Evolutionary conservation across 2,797 vertebrate genomes (phyloP).

Genomic region (Pseudochirops cupreus): DNA sequence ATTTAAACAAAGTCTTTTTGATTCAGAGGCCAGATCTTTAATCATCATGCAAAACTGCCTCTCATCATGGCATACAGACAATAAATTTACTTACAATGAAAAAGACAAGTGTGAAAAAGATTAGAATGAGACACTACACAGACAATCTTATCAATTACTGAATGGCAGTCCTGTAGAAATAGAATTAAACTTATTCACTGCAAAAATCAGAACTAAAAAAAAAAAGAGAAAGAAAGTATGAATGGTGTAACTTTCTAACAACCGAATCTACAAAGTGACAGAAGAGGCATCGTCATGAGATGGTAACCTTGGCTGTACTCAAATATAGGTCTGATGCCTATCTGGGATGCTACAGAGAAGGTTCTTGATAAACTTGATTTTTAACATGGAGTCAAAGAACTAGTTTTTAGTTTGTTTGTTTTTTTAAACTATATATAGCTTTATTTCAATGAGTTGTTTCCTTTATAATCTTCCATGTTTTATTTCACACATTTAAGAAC

Average conservation of each 20-base stretch:
- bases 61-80: background rate
- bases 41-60: background rate
- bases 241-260: background rate
- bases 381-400: background rate
- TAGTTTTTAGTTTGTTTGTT: background rate
- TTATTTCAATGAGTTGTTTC: background rate
- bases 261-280: background rate
- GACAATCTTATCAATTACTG: background rate
- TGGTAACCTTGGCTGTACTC: background rate
- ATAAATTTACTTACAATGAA: background rate
- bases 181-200: background rate
- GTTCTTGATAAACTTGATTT: background rate
- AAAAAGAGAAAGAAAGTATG: background rate
- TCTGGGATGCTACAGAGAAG: background rate
- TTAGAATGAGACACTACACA: background rate
- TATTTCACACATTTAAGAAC: background rate
- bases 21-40: background rate
- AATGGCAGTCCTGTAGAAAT: background rate
- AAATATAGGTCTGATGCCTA: background rate
- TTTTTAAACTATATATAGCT: background rate
- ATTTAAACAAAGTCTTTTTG: background rate
- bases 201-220: background rate
- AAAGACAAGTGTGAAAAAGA: background rate
- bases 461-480: background rate
- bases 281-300: background rate